Percentiles rank a stretch among this genome's conserved stretches.
These are phyloP conservation scores for Scrobipalpa atriplicella DNA, from an alignment of 2,888 invertebrate genomes.

Conservation along the genomic window DNA sequence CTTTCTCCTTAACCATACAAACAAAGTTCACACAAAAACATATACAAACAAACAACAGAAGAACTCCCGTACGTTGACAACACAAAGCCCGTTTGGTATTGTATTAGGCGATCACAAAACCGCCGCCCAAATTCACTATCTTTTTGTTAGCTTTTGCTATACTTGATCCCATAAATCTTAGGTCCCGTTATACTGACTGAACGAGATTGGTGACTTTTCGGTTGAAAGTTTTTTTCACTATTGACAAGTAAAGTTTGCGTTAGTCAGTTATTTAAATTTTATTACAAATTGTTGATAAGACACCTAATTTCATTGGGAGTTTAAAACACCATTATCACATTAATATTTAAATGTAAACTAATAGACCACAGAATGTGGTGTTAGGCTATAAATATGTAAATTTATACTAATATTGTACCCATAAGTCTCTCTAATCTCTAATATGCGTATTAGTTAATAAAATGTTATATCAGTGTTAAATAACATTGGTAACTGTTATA, in stretches of 20 bases:
- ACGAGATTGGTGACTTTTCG: conserved; percentile 46
- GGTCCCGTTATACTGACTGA: conserved; percentile 56
- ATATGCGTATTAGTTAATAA: neutral
- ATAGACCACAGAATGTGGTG: conserved; percentile 50
- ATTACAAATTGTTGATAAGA: neutral
- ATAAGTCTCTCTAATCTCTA: neutral
- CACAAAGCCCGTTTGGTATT: conserved; percentile 20
- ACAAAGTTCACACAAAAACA: conserved; percentile 14
- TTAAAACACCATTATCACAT: conserved; percentile 28
- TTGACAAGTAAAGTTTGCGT: too few relatives aligned
- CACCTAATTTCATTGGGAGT: neutral
- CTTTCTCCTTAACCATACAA: conserved; percentile 15
- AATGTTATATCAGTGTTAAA: conserved; percentile 1
- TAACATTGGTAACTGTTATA: neutral
- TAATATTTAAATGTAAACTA: conserved; percentile 36
- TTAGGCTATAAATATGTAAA: conserved; percentile 63
- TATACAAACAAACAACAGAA: conserved; percentile 13
- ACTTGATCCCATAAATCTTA: conserved; percentile 57
- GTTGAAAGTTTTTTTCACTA: conserved; percentile 54
- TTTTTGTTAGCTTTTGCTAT: conserved; percentile 47
- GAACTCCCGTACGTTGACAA: conserved; percentile 21
- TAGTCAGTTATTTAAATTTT: neutral
- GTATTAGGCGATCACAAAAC: conserved; percentile 27
- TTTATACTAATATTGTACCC: conserved; percentile 57
- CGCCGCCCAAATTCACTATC: conserved; percentile 23